A percentile compares a stretch with the other conserved stretches of the same genome.
Evolutionary conservation across 2,888 invertebrate genomes (phyloP).

Genomic region (Dromius quadrimaculatus): DNA sequence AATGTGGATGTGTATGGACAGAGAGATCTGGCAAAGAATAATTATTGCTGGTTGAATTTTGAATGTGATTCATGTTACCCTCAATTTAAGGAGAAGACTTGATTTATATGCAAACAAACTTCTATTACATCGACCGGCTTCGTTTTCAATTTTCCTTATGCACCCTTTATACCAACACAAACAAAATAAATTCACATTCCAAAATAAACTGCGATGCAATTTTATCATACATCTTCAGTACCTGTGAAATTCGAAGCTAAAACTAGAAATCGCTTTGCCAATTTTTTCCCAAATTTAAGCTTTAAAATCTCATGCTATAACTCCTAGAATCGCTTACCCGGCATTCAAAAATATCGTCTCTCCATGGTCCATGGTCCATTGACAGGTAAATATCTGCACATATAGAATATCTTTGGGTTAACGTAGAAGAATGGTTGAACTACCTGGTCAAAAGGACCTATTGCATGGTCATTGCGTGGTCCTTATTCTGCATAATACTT

Average conservation of each 20-base stretch:
- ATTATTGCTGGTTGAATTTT: no score
- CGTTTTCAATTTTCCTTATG: no score
- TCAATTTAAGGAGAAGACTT: no score
- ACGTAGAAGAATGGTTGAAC: background rate
- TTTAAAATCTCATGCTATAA: background rate
- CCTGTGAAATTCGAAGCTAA: conserved; percentile 13
- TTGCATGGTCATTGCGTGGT: conserved; percentile 39
- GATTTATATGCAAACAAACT: no score
- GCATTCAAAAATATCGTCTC: background rate
- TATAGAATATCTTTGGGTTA: conserved; percentile 12
- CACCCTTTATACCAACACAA: no score
- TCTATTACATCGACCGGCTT: no score
- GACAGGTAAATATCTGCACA: conserved; percentile 28
- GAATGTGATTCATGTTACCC: no score
- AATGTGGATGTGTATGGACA: no score
- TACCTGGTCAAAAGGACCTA: conserved; percentile 31
- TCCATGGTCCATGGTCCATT: background rate
- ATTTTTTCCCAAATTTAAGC: background rate
- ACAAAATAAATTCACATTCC: no score
- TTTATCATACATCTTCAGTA: background rate
- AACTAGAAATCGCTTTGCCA: background rate
- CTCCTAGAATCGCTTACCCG: background rate
- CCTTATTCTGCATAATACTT: conserved; percentile 36
- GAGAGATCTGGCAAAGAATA: no score
- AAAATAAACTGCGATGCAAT: conserved; percentile 15